These are phyloP conservation scores for Eriocheir sinensis DNA, from an alignment of 1,140 invertebrate genomes.

Conservation along the genomic window DNA sequence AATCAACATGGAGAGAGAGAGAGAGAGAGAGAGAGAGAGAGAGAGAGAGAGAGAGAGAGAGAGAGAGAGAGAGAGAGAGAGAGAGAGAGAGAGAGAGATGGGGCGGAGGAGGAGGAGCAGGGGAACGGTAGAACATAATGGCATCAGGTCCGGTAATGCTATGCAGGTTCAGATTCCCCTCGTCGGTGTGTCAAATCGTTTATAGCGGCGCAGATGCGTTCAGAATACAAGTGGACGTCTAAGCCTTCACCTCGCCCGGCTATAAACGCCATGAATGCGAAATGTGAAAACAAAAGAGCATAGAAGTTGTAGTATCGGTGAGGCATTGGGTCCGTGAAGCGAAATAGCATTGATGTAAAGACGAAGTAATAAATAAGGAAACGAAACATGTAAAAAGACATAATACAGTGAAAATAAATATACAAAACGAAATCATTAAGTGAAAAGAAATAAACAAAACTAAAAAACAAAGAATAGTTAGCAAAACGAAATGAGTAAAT, in stretches of 20 bases:
- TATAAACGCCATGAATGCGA: conserved; percentile 24
- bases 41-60: neutral
- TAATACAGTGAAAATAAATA: neutral
- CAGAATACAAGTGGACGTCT: neutral
- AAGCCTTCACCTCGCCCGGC: neutral
- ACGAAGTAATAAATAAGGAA: too few relatives aligned
- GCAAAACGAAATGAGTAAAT: neutral
- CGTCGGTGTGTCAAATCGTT: conserved; percentile 7
- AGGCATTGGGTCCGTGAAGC: too few relatives aligned
- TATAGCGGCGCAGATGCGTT: conserved; percentile 9
- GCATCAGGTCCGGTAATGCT: neutral
- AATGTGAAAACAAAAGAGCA: conserved; percentile 1
- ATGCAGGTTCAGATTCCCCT: neutral
- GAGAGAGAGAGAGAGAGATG: too few relatives aligned
- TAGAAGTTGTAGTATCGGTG: neutral
- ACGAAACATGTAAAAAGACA: neutral
- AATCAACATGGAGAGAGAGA: too few relatives aligned
- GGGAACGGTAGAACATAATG: neutral
- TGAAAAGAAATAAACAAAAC: neutral
- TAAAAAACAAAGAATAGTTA: neutral
- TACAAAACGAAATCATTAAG: neutral
- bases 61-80: too few relatives aligned
- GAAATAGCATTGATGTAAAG: neutral
- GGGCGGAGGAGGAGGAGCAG: too few relatives aligned
- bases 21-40: too few relatives aligned